Evolutionary conservation across 1,140 invertebrate genomes (phyloP), one percentile per base, ranked within the genome.

Genomic region (Solenopsis invicta): DNA sequence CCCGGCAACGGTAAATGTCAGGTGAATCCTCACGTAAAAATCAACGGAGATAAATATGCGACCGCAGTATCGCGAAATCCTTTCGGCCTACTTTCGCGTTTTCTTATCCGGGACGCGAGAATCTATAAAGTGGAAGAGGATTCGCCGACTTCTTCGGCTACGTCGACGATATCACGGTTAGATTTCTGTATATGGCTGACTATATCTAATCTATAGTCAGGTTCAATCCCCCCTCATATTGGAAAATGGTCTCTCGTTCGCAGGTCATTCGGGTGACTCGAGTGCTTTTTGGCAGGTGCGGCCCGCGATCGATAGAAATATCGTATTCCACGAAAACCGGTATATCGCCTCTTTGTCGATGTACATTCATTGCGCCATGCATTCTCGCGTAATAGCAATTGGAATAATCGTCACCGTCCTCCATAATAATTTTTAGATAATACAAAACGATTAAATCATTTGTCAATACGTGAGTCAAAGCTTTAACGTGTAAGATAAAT

Each of bases 11-110:
- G 9, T n/a, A 67, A 81, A 71, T 81, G 41, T 71, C 77, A 71
- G 37, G n/a, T 34, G 50, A 67, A 81, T 71, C 77, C 45, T 71
- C 50, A 66, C 34, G 12, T 45, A 81, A 81, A 56, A 81, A 81
- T 41, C 48, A 67, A 56, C 61, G n/a, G 12, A 66, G 16, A 41
- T 48, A 48, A 81, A 56, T 56, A 81, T 34, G 64, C 77, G 61
- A 67, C 29, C 10, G 34, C 77, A 9, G 34, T 29, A 41, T 71
- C 64, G 77, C 48, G 64, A 71, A 81, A 81, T 81, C 77, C 77
- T 81, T 81, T 81, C 34, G 64, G 77, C 64, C 77, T 81, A 81
- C 77, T 81, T 71, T 81, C 48, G 29, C 29, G 21, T 69, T 80
- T 54, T 67, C n/a, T 80, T 80, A 81, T 81, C 77, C 50, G 13